Evolutionary conservation across 2,113 vertebrate species (phyloP).

Genomic region (Callorhinus ursinus): DNA sequence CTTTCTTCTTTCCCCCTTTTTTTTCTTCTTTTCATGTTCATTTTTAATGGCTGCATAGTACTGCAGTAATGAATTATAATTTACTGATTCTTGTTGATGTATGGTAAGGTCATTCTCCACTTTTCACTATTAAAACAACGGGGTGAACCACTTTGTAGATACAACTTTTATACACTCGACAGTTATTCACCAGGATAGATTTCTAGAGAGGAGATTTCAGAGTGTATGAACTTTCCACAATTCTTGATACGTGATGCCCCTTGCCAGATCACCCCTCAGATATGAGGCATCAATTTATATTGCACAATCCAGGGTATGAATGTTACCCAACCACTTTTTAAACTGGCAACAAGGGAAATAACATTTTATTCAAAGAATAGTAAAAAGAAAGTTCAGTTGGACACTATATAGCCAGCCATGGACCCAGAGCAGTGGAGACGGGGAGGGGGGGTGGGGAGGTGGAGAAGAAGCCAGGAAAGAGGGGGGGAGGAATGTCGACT

Average conservation of each 20-base stretch:
- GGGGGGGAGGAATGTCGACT: background rate
- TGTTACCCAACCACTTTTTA: background rate
- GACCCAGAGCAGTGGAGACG: background rate
- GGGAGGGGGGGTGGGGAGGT: background rate
- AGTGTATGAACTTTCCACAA: background rate
- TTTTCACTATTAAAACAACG: background rate
- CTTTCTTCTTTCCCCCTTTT: background rate
- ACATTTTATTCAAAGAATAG: background rate
- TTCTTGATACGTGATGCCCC: too few species aligned
- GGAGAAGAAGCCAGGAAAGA: background rate
- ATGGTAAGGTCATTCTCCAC: background rate
- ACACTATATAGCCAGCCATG: background rate
- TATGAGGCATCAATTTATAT: fast-evolving
- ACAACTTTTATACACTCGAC: background rate
- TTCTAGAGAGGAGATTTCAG: background rate
- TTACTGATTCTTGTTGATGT: background rate
- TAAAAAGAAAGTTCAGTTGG: background rate
- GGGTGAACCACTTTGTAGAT: background rate
- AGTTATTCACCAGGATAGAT: background rate
- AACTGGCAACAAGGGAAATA: background rate
- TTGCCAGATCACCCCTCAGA: background rate
- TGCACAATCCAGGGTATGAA: background rate
- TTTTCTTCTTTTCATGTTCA: background rate
- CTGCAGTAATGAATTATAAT: background rate
- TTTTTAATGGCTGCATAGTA: background rate